These are phyloP conservation scores for Cantharis flavilabris DNA, from an alignment of 2,888 invertebrate species.

Conservation along the genomic window DNA sequence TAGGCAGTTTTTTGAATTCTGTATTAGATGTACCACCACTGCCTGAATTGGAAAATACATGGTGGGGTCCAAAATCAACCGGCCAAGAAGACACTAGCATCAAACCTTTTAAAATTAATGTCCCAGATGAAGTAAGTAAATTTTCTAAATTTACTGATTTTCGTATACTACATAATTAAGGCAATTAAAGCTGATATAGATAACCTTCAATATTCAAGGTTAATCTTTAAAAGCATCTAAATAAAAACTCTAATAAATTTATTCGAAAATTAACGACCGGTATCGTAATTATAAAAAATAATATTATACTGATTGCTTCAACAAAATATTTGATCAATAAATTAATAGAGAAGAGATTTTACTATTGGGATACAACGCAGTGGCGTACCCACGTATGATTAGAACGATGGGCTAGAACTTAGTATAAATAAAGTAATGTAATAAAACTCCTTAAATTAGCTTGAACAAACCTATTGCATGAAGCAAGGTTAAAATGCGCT, in stretches of 20 bases:
- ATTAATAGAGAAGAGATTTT: background rate
- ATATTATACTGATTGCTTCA: background rate
- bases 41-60: constrained; percentile 48
- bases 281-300: background rate
- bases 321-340: background rate
- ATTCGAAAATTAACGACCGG: background rate
- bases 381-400: background rate
- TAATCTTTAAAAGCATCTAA: background rate
- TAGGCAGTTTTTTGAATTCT: constrained; percentile 21
- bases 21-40: constrained; percentile 21
- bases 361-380: background rate
- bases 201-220: background rate
- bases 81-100: constrained; percentile 58
- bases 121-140: constrained; percentile 45
- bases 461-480: background rate
- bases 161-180: background rate
- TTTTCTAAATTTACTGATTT: background rate
- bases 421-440: too few relatives aligned
- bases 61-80: constrained; percentile 63
- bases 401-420: background rate
- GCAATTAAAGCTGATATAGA: background rate
- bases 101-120: constrained; percentile 62
- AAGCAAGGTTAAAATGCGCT: background rate
- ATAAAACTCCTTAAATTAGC: too few relatives aligned
- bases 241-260: background rate